Percentiles rank a stretch among this genome's conserved stretches.
Conservation (phyloP, 2,113 vertebrate species). For the Benitochromis conjunctus region DNA sequence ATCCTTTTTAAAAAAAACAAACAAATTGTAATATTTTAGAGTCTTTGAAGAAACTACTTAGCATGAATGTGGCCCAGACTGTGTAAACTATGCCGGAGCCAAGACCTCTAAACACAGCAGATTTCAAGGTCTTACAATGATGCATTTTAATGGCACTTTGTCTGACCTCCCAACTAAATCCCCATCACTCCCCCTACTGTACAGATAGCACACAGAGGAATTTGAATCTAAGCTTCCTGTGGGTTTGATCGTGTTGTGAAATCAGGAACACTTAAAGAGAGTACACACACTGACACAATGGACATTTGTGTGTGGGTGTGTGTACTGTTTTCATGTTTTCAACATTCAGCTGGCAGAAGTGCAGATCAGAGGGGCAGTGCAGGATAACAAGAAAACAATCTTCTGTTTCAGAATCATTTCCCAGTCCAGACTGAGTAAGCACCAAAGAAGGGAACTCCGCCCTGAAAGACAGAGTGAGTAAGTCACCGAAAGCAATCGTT, state of each 20-base stretch:
- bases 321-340: slow-evolving; percentile 37
- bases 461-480: slow-evolving; percentile 8
- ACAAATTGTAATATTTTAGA: background rate
- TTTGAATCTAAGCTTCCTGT: background rate
- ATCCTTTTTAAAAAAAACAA: background rate
- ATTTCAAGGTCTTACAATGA: slow-evolving; percentile 18
- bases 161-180: slow-evolving; percentile 34
- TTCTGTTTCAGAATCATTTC: slow-evolving; percentile 41
- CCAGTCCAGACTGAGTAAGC: slow-evolving; percentile 12
- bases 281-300: background rate
- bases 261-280: background rate
- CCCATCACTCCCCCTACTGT: slow-evolving; percentile 44
- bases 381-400: slow-evolving; percentile 1
- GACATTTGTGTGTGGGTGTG: slow-evolving; percentile 5
- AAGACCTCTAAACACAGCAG: background rate
- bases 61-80: background rate
- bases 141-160: slow-evolving; percentile 13
- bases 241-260: background rate
- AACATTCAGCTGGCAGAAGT: slow-evolving; percentile 37
- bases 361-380: slow-evolving; percentile 5
- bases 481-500: slow-evolving; percentile 11
- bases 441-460: background rate
- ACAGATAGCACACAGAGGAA: slow-evolving; percentile 20
- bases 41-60: background rate
- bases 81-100: background rate